phyloP scores from a whole-genome alignment of 2,888 invertebrate species.

The Drosophila neonasuta region DNA sequence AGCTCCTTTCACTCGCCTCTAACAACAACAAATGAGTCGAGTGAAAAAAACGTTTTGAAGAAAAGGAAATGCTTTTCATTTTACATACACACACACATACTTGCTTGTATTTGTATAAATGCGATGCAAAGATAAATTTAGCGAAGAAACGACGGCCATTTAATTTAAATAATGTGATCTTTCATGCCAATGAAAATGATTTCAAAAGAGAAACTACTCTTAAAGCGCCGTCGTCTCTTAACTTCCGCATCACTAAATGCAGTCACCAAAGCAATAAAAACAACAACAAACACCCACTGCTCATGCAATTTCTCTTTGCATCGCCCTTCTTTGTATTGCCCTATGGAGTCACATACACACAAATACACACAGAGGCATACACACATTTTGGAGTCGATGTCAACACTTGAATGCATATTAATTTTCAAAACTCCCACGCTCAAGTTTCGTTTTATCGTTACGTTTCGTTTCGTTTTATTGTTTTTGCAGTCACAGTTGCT shows the following conservation, averaged over 20 bases:
- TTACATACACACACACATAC: constrained; percentile 42
- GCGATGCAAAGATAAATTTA: constrained; percentile 63
- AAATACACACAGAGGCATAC: constrained; percentile 3
- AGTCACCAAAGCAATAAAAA: constrained; percentile 24
- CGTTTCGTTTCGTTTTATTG: constrained; percentile 47
- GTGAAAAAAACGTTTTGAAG: constrained; percentile 69
- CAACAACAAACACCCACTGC: constrained; percentile 18
- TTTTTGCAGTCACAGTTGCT: constrained; percentile 26
- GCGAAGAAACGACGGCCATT: constrained; percentile 62
- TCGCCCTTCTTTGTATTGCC: constrained; percentile 13
- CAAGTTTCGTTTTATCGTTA: constrained; percentile 59
- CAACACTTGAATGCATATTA: constrained; percentile 75
- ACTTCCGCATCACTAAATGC: constrained; percentile 32
- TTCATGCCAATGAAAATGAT: constrained; percentile 75
- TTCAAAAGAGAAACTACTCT: constrained; percentile 72
- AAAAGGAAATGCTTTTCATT: constrained; percentile 76
- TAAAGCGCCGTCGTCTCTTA: constrained; percentile 41
- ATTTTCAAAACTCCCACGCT: constrained; percentile 75
- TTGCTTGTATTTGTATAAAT: constrained; percentile 26
- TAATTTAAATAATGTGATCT: constrained; percentile 80
- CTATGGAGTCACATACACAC: constrained; percentile 12
- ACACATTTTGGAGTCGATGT: constrained; percentile 42
- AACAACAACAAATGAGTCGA: constrained; percentile 55
- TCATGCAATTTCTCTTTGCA: constrained; percentile 46
- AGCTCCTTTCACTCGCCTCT: constrained; percentile 68